A percentile compares a stretch with the other conserved stretches of the same genome.
Conservation (phyloP, 2,797 vertebrate species). For the Dendrocincla fuliginosa region DNA sequence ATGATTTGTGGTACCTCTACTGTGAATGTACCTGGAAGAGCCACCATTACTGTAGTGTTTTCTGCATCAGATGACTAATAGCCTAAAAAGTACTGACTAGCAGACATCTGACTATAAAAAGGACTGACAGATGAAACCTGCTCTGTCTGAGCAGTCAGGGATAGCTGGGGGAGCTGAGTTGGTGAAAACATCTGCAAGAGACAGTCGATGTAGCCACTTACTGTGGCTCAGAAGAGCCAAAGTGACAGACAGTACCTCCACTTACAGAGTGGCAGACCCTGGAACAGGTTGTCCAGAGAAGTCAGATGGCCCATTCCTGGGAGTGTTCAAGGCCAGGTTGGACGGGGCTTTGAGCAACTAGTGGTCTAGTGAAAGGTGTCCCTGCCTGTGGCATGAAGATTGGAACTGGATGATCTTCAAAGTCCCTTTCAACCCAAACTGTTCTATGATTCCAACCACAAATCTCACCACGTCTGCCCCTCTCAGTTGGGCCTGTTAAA, state of each 20-base stretch:
- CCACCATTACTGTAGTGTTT: neutral
- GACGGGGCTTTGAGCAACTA: neutral
- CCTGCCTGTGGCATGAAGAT: neutral
- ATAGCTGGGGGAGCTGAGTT: neutral
- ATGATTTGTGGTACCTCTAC: neutral
- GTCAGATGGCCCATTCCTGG: neutral
- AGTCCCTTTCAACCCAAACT: neutral
- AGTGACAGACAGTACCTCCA: neutral
- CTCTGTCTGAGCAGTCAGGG: neutral
- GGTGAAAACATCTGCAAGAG: neutral
- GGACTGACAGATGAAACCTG: neutral
- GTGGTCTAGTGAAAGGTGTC: neutral
- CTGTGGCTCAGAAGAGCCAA: neutral
- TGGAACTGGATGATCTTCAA: neutral
- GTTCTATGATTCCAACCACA: neutral
- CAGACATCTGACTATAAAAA: neutral
- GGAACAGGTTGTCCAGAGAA: neutral
- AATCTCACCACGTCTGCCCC: neutral
- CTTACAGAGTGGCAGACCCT: neutral
- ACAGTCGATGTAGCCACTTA: neutral
- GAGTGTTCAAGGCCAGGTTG: neutral
- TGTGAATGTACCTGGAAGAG: neutral
- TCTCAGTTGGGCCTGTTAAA: neutral
- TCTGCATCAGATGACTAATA: neutral
- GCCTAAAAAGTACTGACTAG: neutral